Percentiles rank a stretch among this genome's conserved stretches.
Conservation (phyloP, 92 coral and sea anemone genomes). For the Chrysogorgia sp. region DNA sequence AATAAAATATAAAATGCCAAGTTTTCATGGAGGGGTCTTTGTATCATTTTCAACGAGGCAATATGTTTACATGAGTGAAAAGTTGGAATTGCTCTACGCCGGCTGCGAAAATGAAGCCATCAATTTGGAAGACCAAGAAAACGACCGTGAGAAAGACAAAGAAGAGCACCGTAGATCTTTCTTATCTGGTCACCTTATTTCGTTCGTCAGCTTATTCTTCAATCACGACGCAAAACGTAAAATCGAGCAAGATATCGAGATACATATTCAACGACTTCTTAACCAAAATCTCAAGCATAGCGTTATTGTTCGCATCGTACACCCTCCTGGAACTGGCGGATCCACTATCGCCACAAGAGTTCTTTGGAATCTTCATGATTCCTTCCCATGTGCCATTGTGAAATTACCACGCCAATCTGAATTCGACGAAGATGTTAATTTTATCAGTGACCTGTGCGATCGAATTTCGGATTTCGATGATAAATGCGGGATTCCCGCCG, state of each 20-base stretch:
- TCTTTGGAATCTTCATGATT: constrained; percentile 82
- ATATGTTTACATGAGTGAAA: constrained; percentile 64
- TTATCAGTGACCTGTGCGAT: constrained; percentile 62
- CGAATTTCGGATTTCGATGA: constrained; percentile 73
- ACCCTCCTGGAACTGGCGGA: constrained; percentile 90
- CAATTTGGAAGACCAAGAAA: constrained; percentile 57
- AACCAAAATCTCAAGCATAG: constrained; percentile 65
- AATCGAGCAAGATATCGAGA: constrained; percentile 66
- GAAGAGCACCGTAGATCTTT: constrained; percentile 72
- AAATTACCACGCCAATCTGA: constrained; percentile 58
- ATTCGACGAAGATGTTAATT: constrained; percentile 69
- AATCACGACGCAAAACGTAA: constrained; percentile 81
- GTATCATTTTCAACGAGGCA: constrained; percentile 63
- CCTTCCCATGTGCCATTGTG: constrained; percentile 79
- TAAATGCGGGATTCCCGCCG: constrained; percentile 69
- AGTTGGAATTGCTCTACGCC: constrained; percentile 66
- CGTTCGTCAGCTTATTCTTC: constrained; percentile 69
- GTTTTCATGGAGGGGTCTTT: constrained; percentile 65
- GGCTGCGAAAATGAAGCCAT: constrained; percentile 64
- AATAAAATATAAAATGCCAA: constrained; percentile 69
- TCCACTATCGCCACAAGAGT: constrained; percentile 86
- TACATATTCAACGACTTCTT: constrained; percentile 71
- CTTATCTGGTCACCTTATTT: constrained; percentile 77
- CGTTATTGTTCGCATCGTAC: constrained; percentile 72
- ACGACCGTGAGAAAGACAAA: constrained; percentile 44